Evolutionary conservation across 2,113 vertebrate genomes (phyloP).

Genomic region (Galbula dea): DNA sequence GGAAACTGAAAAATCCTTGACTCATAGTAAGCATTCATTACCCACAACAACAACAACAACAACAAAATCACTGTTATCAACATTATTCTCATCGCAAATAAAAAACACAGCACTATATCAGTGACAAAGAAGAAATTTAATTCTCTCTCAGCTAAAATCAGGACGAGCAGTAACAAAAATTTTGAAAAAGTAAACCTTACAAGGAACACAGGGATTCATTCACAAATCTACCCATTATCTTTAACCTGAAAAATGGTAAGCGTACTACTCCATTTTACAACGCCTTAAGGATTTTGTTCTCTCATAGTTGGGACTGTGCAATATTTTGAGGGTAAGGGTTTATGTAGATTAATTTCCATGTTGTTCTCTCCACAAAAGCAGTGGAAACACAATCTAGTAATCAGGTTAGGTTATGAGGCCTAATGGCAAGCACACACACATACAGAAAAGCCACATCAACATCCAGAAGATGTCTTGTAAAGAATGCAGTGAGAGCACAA

Average conservation of each 20-base stretch:
- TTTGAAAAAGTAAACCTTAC: background rate
- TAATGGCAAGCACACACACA: background rate
- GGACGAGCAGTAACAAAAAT: background rate
- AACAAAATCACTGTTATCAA: background rate
- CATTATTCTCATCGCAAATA: background rate
- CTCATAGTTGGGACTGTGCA: background rate
- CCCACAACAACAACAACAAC: background rate
- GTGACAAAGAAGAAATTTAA: background rate
- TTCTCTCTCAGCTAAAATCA: background rate
- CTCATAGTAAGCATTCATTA: background rate
- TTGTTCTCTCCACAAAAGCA: background rate
- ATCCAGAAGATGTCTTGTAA: background rate
- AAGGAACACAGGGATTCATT: background rate
- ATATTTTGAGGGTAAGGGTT: background rate
- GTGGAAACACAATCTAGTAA: background rate
- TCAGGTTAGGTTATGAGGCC: background rate
- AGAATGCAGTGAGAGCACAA: background rate
- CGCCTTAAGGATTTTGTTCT: background rate
- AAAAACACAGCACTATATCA: background rate
- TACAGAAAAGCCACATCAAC: background rate
- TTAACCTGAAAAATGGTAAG: background rate
- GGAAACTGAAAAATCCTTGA: background rate
- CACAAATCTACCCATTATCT: background rate
- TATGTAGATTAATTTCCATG: background rate
- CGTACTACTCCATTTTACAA: background rate